These are phyloP conservation scores for Brachyrhaphis roseni DNA, from an alignment of 2,797 vertebrate genomes.

Conservation along the genomic window DNA sequence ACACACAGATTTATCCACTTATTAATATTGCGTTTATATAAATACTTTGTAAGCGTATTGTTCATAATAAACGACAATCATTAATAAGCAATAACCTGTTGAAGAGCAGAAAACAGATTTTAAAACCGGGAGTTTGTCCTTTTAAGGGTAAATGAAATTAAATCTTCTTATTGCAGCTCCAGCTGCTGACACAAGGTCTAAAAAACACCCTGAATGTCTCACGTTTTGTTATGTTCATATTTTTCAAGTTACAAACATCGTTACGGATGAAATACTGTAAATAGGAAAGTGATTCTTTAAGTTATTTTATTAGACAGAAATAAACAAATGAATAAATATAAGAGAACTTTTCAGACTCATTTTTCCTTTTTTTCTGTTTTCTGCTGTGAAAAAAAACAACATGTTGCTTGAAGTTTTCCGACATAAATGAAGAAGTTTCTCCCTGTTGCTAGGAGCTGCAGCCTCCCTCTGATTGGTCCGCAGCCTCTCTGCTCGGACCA, in stretches of 20 bases:
- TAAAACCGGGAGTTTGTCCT: too few relatives aligned
- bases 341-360: neutral
- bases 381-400: neutral
- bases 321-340: neutral
- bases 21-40: neutral
- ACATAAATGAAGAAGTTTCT: conserved; percentile 3
- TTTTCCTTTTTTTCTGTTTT: neutral
- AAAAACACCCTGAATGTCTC: neutral
- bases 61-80: too few relatives aligned
- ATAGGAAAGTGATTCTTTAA: neutral
- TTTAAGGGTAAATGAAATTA: too few relatives aligned
- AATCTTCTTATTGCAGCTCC: neutral
- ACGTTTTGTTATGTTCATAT: neutral
- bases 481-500: conserved; percentile 45
- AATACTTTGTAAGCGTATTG: neutral
- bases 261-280: too few relatives aligned
- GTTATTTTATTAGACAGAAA: neutral
- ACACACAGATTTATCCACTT: neutral
- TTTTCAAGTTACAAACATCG: neutral
- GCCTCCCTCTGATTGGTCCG: conserved; percentile 66
- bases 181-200: neutral
- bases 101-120: neutral
- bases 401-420: neutral
- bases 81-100: neutral
- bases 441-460: conserved; percentile 75